These are phyloP conservation scores for Chaenodraco wilsoni DNA, from an alignment of 2,797 vertebrate species.

Conservation along the genomic window DNA sequence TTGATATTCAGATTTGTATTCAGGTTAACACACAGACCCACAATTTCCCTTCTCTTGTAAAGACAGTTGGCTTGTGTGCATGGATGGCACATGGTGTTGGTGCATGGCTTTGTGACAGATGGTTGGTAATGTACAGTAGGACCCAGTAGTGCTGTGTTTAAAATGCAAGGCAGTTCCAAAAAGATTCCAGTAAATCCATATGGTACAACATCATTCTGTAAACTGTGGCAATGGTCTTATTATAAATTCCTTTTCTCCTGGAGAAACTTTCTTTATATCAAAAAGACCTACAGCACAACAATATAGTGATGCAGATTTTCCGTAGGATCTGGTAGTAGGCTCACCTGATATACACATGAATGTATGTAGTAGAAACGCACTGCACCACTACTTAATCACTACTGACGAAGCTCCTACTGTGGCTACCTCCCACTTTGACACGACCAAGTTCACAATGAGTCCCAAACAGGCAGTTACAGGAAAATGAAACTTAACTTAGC, in stretches of 20 bases:
- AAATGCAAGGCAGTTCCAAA: background rate
- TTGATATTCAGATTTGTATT: constrained; percentile 55
- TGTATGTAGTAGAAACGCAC: constrained; percentile 10
- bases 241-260: background rate
- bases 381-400: constrained; percentile 33
- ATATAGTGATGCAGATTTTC: background rate
- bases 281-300: background rate
- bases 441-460: constrained; percentile 20
- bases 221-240: background rate
- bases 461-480: constrained; percentile 6
- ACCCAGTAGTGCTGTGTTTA: background rate
- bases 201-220: background rate
- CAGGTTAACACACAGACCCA: constrained; percentile 4
- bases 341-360: background rate
- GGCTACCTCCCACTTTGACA: constrained; percentile 15
- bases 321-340: background rate
- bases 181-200: background rate
- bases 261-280: background rate
- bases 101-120: background rate
- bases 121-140: background rate
- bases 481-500: background rate
- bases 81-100: background rate
- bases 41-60: background rate
- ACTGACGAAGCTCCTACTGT: constrained; percentile 25
- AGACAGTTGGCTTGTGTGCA: background rate